These are phyloP conservation scores for Teinopalpus imperialis DNA, from an alignment of 2,888 invertebrate genomes.

Conservation along the genomic window DNA sequence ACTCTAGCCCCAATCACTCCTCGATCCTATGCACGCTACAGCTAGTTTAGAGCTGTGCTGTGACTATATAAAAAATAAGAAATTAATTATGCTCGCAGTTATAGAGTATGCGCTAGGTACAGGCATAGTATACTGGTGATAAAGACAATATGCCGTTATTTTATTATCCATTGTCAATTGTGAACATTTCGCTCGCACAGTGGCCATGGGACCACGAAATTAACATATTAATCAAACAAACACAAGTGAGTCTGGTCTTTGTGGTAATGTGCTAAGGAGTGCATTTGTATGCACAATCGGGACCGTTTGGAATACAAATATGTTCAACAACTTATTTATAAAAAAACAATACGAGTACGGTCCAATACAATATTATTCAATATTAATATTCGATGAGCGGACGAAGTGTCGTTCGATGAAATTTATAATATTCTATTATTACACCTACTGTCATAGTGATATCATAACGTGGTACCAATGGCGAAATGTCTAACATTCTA, in stretches of 20 bases:
- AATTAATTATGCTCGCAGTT: too few species aligned
- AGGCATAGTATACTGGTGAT: too few species aligned
- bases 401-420: conserved; percentile 41
- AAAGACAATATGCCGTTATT: conserved; percentile 1
- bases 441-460: conserved; percentile 39
- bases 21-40: too few species aligned
- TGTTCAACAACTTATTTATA: conserved; percentile 8
- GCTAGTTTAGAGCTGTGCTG: too few species aligned
- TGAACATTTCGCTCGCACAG: not conserved
- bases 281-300: conserved; percentile 19
- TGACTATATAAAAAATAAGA: too few species aligned
- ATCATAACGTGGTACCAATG: conserved; percentile 40
- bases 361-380: conserved; percentile 29
- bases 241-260: not conserved
- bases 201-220: not conserved
- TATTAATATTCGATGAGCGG: conserved; percentile 40
- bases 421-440: conserved; percentile 46
- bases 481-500: too few species aligned
- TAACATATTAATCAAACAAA: not conserved
- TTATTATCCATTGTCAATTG: not conserved
- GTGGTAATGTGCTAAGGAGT: conserved; percentile 13
- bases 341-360: conserved; percentile 31
- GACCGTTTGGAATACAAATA: conserved; percentile 5
- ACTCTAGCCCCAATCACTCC: too few species aligned
- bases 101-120: too few species aligned